These are phyloP conservation scores for Mus spicilegus DNA, from an alignment of 2,113 vertebrate genomes.

Conservation along the genomic window DNA sequence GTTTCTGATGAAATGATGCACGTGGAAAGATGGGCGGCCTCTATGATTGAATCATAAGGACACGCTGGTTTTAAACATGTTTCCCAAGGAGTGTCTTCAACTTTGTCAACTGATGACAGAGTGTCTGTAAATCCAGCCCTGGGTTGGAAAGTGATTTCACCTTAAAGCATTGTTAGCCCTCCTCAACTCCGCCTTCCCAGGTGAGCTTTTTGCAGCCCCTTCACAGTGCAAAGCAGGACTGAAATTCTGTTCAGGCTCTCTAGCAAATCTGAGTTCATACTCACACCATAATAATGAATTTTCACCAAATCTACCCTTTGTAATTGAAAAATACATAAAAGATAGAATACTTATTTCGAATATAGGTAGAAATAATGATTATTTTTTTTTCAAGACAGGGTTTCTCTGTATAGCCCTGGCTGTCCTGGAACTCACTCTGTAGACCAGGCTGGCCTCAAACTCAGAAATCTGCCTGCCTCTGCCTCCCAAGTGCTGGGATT, in stretches of 20 bases:
- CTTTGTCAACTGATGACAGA: not conserved
- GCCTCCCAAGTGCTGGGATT: no score
- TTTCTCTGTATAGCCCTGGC: no score
- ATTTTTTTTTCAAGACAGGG: no score
- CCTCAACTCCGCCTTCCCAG: not conserved
- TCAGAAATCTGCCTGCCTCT: no score
- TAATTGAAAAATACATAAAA: not conserved
- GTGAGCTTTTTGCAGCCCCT: fast-evolving
- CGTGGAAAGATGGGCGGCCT: not conserved
- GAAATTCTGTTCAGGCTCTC: not conserved
- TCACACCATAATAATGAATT: not conserved
- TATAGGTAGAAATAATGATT: not conserved
- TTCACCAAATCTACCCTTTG: not conserved
- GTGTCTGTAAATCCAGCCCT: not conserved
- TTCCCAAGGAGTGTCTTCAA: not conserved
- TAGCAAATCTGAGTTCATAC: not conserved
- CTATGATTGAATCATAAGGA: not conserved
- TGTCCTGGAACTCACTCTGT: no score
- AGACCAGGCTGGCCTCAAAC: no score
- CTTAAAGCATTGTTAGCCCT: not conserved
- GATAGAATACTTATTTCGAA: not conserved
- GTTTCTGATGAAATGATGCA: not conserved
- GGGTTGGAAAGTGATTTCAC: not conserved
- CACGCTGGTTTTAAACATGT: not conserved
- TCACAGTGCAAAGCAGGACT: not conserved